Base-by-base conservation (phyloP, 2,888 invertebrate genomes). In the Gastracanthus pulcherrimus region DNA sequence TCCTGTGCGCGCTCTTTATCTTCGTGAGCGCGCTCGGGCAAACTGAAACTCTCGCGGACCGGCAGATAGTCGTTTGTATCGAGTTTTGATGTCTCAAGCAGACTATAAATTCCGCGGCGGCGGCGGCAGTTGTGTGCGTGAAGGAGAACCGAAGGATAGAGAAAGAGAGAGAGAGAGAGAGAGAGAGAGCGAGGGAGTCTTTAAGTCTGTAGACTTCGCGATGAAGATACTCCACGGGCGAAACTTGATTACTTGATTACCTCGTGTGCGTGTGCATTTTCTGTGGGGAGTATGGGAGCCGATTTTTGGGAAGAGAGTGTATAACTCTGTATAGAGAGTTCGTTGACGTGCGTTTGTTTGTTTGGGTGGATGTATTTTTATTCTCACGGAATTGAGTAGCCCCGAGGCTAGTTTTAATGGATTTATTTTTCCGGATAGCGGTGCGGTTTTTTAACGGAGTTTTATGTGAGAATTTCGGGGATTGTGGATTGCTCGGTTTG, bases 41-140 rank as follows among this genome's bases (percentile, higher is more conserved):
- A 45, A 62, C 48, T 75, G 36, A 51, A 71, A 76, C 70, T 36
- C 34, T 19, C 36, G 23, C 38, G 34, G 29, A 58, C 23, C 41
- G 80, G 82, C 80, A 81, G 82, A 84, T 82, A 78, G 82, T 85
- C 84, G 84, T 86, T 79, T 76, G 76, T 79, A 82, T 81, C 80
- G 81, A 84, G 84, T 86, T 87, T 88, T 87, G 87, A 89, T 86
- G 87, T 89, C 88, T 88, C 86, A 87, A 88, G 79, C 82, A 83
- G 83, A 80, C 86, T 86, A 84, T 86, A 85, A 86, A 87, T 89
- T 86, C 86, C 85, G 70, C 66, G 74, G 66, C 7, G n/a, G 29
- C n/a, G 23, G 29, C 64, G 38, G 45, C 36, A 26, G 34, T 31
- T 19, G 19, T n/a, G 9, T 31, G 38, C n/a, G n/a, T n/a, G n/a